These are phyloP conservation scores for Orchestes rusci DNA, from an alignment of 2,888 invertebrate genomes.

Conservation along the genomic window DNA sequence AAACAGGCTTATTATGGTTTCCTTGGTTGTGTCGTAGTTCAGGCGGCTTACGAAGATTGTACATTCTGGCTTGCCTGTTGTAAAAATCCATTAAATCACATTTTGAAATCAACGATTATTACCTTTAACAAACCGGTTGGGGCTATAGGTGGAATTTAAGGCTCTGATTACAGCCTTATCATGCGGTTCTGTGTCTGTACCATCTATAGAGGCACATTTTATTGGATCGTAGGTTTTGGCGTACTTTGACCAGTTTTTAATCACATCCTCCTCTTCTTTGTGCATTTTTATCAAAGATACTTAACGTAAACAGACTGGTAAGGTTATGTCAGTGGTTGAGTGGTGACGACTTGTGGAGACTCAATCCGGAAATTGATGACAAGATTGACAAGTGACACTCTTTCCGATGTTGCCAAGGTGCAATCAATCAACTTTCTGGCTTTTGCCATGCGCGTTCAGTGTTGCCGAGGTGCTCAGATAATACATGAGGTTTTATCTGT, in stretches of 20 bases:
- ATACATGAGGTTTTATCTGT: too few relatives aligned
- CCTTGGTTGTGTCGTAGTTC: conserved; percentile 59
- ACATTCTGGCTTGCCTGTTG: conserved; percentile 49
- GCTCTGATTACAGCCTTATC: conserved; percentile 72
- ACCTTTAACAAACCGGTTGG: conserved; percentile 60
- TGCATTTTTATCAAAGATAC: not conserved
- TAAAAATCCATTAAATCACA: not conserved
- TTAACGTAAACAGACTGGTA: too few relatives aligned
- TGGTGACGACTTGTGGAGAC: too few relatives aligned
- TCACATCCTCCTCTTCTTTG: not conserved
- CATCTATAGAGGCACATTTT: conserved; percentile 80
- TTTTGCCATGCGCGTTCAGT: too few relatives aligned
- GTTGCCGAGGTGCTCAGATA: too few relatives aligned
- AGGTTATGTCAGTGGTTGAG: too few relatives aligned
- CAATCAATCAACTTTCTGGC: too few relatives aligned
- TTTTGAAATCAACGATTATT: not conserved
- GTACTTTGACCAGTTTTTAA: conserved; percentile 47
- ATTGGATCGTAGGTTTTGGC: conserved; percentile 68
- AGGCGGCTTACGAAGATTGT: conserved; percentile 73
- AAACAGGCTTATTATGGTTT: conserved; percentile 51
- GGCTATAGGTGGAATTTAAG: conserved; percentile 55
- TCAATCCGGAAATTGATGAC: too few relatives aligned
- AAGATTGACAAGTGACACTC: too few relatives aligned
- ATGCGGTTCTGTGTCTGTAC: conserved; percentile 76
- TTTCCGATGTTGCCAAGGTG: too few relatives aligned